These are phyloP conservation scores for Ictidomys tridecemlineatus DNA, from an alignment of 2,113 vertebrate species.

Conservation along the genomic window DNA sequence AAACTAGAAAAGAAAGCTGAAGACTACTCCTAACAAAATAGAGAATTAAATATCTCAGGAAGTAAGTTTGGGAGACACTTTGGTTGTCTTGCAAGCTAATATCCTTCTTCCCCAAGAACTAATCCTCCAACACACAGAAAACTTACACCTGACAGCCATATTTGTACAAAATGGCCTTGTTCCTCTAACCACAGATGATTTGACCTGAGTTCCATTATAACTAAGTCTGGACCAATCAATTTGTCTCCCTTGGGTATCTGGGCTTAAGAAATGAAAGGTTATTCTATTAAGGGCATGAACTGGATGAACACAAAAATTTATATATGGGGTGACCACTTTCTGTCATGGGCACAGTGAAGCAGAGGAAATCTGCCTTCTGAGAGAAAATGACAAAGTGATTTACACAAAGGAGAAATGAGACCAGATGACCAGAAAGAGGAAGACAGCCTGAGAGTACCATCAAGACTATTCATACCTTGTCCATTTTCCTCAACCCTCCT, in stretches of 20 bases:
- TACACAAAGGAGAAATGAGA: neutral
- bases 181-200: conserved; percentile 23
- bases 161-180: conserved; percentile 34
- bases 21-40: conserved; percentile 9
- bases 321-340: neutral
- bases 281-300: neutral
- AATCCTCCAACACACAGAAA: neutral
- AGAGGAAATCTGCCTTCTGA: neutral
- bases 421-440: neutral
- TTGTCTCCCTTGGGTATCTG: conserved; percentile 45
- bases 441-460: neutral
- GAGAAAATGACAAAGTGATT: conserved; percentile 30
- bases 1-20: neutral
- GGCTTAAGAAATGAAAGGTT: conserved; percentile 39
- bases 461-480: neutral
- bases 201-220: conserved; percentile 25
- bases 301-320: neutral
- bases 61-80: neutral
- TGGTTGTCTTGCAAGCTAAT: neutral
- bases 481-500: neutral
- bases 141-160: neutral
- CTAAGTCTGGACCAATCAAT: conserved; percentile 8
- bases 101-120: neutral
- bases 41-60: conserved; percentile 31
- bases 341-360: neutral